Evolutionary conservation across 1,140 invertebrate genomes (phyloP), one percentile per base, ranked within the genome.

Genomic region (Bombus sylvicola): DNA sequence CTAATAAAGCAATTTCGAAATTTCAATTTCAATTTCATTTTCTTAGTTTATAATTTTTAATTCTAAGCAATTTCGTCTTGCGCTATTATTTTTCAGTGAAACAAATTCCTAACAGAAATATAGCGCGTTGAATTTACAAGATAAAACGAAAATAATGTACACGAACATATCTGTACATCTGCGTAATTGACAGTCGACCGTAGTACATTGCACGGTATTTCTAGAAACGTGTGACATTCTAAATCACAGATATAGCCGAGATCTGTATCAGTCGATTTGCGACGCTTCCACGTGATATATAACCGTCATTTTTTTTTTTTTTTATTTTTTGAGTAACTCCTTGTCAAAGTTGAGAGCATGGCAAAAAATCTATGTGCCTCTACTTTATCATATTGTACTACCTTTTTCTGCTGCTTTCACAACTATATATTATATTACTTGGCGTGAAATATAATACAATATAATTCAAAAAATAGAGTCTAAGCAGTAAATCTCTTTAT

Each of bases 271-370:
- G n/a, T 53, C 41, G 41, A 74, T 47, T 74, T 47, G 41, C 43
- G 41, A 47, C 12, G 31, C 31, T 43, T 13, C 9, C n/a, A 28
- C 68, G n/a, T 74, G 41, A 74, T 43, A 13, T 34, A 73, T 73
- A 9, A 15, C 41, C 28, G 41, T 22, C n/a, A 73, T 73, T 41
- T 43, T 73, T 62, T 62, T 59, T n/a, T 25, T 53, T 74, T 74
- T 59, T 59, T 59, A 28, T 31, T 66, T 66, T 74, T 74, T 34
- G 18, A 74, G 73, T 53, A 74, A 74, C n/a, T 74, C n/a, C n/a
- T 74, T 34, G 72, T 74, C 72, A 74, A 53, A 74, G 18, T 31
- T 53, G 72, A 12, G 43, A 28, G 22, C 72, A 18, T 25, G 28
- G 25, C n/a, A 74, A 31, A n/a, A 74, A 53, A 34, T 74, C 31